Base-by-base conservation (phyloP, 1,140 invertebrate species). In the Bursaphelenchus mucronatus region DNA sequence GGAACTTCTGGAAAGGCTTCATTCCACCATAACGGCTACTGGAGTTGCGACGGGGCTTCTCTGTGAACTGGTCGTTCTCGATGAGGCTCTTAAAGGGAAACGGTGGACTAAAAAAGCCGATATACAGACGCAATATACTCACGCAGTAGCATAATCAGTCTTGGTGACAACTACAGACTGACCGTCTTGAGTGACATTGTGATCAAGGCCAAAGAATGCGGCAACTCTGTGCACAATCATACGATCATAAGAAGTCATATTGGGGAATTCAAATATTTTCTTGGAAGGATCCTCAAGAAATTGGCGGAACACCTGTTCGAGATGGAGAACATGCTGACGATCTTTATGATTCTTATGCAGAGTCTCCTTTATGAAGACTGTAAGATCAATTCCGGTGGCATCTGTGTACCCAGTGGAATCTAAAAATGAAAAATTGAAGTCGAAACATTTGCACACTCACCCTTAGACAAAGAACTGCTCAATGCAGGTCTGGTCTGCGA, bases 261-360 rank as follows among this genome's bases (percentile, higher is more conserved):
- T 11, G 3, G 11, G 13, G 41, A 59, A 59, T n/a, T 39, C 11
- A 50, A 59, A n/a, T 2, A 59, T 7, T 59, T 39, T 30, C 40
- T 45, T 11, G 51, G 9, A 11, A 4, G 4, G 9, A 62, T 47
- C n/a, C 21, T 46, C 8, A 63, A 15, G 11, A 66, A 66, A 52
- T 17, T 19, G 19, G 21, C 15, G 21, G 30, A 66, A 50, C 15
- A 41, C 19, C 10, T 63, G 8, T 39, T 66, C 64, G 3, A 46
- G n/a, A 11, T 21, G 8, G 30, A 66, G 39, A 19, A 66, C 50
- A 19, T 62, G 21, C 15, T 66, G 13, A 21, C 64, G 57, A 39
- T 66, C 64, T 15, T 66, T 61, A n/a, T 39, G 15, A 21, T 66
- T 66, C 47, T 66, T 66, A 41, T 66, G 64, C 7, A 66, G 64